These are phyloP conservation scores for Haliaeetus leucogaster DNA, from an alignment of 2,113 vertebrate species.

Conservation along the genomic window DNA sequence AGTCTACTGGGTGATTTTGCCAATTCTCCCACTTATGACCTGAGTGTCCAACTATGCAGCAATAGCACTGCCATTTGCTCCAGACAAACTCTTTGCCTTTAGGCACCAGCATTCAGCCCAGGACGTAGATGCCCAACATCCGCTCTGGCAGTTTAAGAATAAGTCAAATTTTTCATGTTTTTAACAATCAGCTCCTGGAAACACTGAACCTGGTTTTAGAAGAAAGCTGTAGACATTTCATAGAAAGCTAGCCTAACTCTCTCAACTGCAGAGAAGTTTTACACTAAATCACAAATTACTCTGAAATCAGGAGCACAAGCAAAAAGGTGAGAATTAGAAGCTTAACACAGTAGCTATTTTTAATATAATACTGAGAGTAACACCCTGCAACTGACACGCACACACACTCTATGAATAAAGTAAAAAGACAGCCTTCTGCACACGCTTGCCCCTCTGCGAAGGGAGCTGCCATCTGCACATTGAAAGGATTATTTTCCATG, in stretches of 20 bases:
- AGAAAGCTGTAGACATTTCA: not conserved
- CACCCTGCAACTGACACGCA: not conserved
- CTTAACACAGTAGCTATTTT: conserved; percentile 3
- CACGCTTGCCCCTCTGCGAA: not conserved
- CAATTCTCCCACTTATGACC: not conserved
- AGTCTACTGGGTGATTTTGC: not conserved
- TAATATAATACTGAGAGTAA: not conserved
- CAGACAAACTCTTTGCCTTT: not conserved
- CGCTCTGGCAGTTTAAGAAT: not conserved
- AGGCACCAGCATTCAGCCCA: not conserved
- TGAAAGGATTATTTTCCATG: not conserved
- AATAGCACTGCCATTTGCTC: not conserved
- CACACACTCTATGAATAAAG: not conserved
- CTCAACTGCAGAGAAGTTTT: not conserved
- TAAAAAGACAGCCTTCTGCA: not conserved
- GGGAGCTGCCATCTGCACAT: not conserved
- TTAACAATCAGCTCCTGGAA: not conserved
- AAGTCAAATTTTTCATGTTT: not conserved
- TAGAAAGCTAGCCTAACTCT: not conserved
- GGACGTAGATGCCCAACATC: not conserved
- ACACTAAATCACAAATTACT: not conserved
- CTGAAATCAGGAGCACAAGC: not conserved
- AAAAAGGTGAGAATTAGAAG: not conserved
- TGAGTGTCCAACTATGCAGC: not conserved
- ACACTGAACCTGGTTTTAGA: not conserved